Base-by-base conservation (phyloP, 2,888 invertebrate species). In the Neoscelio sp. region DNA sequence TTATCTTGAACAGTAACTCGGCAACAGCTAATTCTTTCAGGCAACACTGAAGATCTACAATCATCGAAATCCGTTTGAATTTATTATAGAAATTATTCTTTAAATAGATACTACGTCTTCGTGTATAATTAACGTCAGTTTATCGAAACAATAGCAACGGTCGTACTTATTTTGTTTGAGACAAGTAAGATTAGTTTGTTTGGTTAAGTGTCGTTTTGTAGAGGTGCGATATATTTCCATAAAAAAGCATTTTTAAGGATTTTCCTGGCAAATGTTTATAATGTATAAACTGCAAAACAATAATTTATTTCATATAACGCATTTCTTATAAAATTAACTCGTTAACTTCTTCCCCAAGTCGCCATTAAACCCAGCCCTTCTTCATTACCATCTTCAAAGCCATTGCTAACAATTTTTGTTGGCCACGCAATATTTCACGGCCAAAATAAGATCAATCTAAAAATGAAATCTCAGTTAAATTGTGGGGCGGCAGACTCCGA, bases 381-480 rank as follows among this genome's bases (percentile, higher is more conserved):
- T 75, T 67, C 52, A 67, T 60, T 67, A 67, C 46, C 50, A 50
- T 23, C 40, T 48, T 40, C 48, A 46, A 65, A 65, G 42, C 42
- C 23, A 42, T 70, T 64, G 68, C 68, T 62, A 8, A 48, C 10
- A 35, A 50, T 70, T 77, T 77, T 70, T 70, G n/a, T 58, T 67
- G 44, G 18, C 42, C 17, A 30, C 40, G 64, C 76, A 64, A 71
- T 71, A 77, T 71, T 77, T 77, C 52, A 77, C 50, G 42, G 46
- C 10, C 50, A 2, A 44, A 77, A 71, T 71, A 71, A 77, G 77
- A 77, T 77, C 65, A 77, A 77, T 77, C 77, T 77, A 77, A 77
- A 77, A 77, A 77, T 77, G 77, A 77, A 77, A 77, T 77, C 77
- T 77, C 77, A 71, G 77, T 70, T 77, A 77, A 77, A 77, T 65